Conservation (phyloP, 2,113 vertebrate genomes). For the Sylvilagus bachmani region DNA sequence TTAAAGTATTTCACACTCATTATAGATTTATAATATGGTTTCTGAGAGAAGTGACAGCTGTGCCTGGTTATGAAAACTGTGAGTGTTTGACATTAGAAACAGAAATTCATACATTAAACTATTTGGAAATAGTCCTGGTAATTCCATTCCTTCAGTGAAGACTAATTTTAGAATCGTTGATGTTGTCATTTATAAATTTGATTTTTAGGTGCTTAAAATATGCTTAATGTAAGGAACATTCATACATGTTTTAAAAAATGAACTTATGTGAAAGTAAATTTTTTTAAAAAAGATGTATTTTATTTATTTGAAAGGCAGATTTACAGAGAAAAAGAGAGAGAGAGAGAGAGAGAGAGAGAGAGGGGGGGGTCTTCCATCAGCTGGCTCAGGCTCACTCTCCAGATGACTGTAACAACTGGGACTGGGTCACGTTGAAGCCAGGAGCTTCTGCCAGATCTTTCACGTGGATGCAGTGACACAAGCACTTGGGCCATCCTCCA, state of each 20-base stretch:
- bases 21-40: constrained; percentile 41
- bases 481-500: too few relatives aligned
- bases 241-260: constrained; percentile 51
- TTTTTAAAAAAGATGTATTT: too few relatives aligned
- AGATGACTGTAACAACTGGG: too few relatives aligned
- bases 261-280: constrained; percentile 38
- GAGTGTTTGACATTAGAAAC: constrained; percentile 53
- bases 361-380: too few relatives aligned
- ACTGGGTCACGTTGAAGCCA: too few relatives aligned
- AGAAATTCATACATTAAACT: constrained; percentile 56
- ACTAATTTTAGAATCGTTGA: constrained; percentile 31
- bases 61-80: constrained; percentile 46
- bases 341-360: too few relatives aligned
- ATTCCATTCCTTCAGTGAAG: constrained; percentile 54
- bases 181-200: neutral
- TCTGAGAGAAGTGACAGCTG: neutral
- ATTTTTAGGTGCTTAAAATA: constrained; percentile 63
- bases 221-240: constrained; percentile 1
- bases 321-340: too few relatives aligned
- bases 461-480: too few relatives aligned
- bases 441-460: too few relatives aligned
- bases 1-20: constrained; percentile 55
- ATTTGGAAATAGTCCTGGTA: neutral
- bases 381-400: too few relatives aligned
- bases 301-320: too few relatives aligned